A percentile compares a stretch with the other conserved stretches of the same genome.
Evolutionary conservation across 2,888 invertebrate species (phyloP).

Genomic region (Villa cingulata): DNA sequence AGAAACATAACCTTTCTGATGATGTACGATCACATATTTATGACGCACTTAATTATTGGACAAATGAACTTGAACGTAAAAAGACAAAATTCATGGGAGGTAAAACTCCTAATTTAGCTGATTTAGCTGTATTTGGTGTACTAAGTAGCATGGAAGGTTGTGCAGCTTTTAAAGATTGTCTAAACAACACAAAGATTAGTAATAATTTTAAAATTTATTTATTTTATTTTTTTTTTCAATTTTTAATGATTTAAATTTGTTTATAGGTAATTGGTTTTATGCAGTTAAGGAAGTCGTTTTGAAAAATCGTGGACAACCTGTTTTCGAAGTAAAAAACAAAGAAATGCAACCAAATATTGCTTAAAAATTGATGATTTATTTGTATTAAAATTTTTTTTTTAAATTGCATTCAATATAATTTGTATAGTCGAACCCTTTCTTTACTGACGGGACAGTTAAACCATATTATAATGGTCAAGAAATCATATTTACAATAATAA

Average conservation of each 20-base stretch:
- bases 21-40: slow-evolving; percentile 84
- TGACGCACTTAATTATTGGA: slow-evolving; percentile 75
- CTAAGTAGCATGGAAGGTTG: slow-evolving; percentile 90
- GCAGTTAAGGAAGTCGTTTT: slow-evolving; percentile 46
- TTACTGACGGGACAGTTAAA: no score
- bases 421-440: no score
- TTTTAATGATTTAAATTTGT: not conserved
- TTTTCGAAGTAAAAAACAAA: slow-evolving; percentile 22
- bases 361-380: slow-evolving; percentile 1
- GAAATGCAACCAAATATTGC: slow-evolving; percentile 1
- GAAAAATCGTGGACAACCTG: slow-evolving; percentile 26
- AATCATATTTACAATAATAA: no score
- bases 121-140: slow-evolving; percentile 82
- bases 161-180: slow-evolving; percentile 69
- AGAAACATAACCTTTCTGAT: slow-evolving; percentile 68
- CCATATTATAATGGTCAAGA: no score
- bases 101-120: slow-evolving; percentile 73
- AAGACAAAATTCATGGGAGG: slow-evolving; percentile 77
- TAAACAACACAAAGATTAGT: slow-evolving; percentile 50
- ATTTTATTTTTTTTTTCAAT: slow-evolving; percentile 31
- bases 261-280: slow-evolving; percentile 50
- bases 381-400: no score
- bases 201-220: slow-evolving; percentile 34
- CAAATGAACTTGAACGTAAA: slow-evolving; percentile 50
- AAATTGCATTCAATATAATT: no score